Conservation (phyloP, 2,113 vertebrate species). For the Syngnathus scovelli region DNA sequence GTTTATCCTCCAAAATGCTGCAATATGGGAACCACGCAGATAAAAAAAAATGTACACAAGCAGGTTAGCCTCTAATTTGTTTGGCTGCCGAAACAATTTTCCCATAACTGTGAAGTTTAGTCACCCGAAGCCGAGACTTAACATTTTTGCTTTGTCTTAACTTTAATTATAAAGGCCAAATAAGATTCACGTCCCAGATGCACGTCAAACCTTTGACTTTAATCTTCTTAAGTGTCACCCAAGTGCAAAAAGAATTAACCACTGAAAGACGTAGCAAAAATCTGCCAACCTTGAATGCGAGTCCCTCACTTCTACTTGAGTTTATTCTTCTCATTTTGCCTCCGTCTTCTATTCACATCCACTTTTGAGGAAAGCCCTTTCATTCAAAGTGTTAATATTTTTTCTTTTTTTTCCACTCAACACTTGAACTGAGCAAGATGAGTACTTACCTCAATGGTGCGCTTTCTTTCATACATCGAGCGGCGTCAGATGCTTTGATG, state of each 20-base stretch:
- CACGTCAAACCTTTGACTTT: too few species aligned
- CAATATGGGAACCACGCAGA: slow-evolving; percentile 17
- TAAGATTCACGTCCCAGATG: too few species aligned
- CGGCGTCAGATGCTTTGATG: background rate
- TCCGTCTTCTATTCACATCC: too few species aligned
- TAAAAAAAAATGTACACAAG: slow-evolving; percentile 1
- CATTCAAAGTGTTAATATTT: too few species aligned
- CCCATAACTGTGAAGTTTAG: background rate
- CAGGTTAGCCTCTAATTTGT: background rate
- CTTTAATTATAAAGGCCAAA: background rate
- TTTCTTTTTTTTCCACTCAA: too few species aligned
- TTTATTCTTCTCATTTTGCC: too few species aligned
- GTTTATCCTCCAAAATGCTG: slow-evolving; percentile 30
- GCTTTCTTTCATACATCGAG: too few species aligned
- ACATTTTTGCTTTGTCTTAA: background rate
- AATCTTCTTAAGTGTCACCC: too few species aligned
- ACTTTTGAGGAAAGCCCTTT: too few species aligned
- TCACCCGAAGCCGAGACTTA: background rate
- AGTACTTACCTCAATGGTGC: background rate
- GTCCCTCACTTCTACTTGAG: background rate
- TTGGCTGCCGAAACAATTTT: background rate
- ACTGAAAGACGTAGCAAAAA: background rate
- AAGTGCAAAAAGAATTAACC: too few species aligned
- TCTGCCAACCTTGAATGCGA: background rate
- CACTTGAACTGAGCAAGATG: too few species aligned